Evolutionary conservation across 1,140 invertebrate genomes (phyloP).

Genomic region (Caenorhabditis tropicalis): DNA sequence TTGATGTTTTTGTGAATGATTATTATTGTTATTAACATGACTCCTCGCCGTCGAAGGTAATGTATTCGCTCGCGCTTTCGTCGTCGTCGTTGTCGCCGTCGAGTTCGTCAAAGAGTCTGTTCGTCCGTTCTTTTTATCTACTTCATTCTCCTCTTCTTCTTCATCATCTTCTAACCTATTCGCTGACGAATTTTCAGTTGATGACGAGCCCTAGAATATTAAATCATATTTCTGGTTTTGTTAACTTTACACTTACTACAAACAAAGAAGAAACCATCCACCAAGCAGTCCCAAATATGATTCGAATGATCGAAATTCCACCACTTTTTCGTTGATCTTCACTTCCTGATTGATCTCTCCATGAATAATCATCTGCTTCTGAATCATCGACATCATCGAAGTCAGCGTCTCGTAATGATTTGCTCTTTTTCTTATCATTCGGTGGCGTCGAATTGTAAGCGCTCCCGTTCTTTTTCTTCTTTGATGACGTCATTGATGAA

Average conservation of each 20-base stretch:
- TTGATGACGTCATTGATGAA: not conserved
- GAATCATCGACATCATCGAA: conserved; percentile 10
- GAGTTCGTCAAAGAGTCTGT: conserved; percentile 14
- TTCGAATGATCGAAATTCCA: not conserved
- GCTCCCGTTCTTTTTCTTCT: conserved; percentile 2
- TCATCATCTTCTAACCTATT: not conserved
- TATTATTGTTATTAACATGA: conserved; percentile 11
- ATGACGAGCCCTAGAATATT: not conserved
- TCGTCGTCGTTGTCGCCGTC: not conserved
- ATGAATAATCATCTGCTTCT: conserved; percentile 23
- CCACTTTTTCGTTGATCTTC: not conserved
- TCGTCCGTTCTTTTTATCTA: not conserved
- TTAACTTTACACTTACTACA: not conserved
- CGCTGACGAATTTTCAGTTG: not conserved
- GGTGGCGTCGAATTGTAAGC: conserved; percentile 14
- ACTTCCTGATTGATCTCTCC: not conserved
- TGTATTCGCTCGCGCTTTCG: conserved; percentile 28
- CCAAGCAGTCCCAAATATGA: not conserved
- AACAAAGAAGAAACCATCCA: not conserved
- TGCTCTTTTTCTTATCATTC: conserved; percentile 17
- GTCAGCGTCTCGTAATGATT: conserved; percentile 10
- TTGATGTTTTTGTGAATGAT: not conserved
- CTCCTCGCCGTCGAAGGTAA: not conserved
- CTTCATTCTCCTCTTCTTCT: not conserved
- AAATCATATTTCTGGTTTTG: no score